Evolutionary conservation across 2,888 invertebrate species (phyloP).

Genomic region (Anarsia innoxiella): DNA sequence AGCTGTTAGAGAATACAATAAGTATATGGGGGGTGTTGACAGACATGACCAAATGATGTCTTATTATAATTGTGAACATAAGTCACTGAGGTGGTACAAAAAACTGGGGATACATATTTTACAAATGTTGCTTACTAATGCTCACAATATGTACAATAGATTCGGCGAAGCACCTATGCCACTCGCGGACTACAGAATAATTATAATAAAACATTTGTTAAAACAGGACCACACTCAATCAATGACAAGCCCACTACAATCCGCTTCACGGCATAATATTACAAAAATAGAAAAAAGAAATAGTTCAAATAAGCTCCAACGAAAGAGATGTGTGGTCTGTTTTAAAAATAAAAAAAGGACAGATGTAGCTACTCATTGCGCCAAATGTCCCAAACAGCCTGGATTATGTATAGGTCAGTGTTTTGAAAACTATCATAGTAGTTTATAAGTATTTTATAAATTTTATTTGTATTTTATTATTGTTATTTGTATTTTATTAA

Average conservation of each 20-base stretch:
- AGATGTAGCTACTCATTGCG: not conserved
- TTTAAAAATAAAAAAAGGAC: not conserved
- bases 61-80: slow-evolving; percentile 6
- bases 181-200: not conserved
- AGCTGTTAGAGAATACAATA: not conserved
- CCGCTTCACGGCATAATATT: not conserved
- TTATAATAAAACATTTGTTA: not conserved
- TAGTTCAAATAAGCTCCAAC: no score
- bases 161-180: slow-evolving; percentile 7
- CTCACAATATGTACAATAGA: slow-evolving; percentile 7
- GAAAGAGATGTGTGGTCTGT: not conserved
- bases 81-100: slow-evolving; percentile 9
- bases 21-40: not conserved
- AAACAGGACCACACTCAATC: no score
- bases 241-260: not conserved
- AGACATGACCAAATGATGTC: slow-evolving; percentile 7
- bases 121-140: not conserved
- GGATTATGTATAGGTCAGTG: not conserved
- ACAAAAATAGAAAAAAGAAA: no score
- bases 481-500: no score
- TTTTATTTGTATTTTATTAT: no score
- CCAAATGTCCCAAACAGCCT: not conserved
- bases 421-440: not conserved
- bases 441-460: no score
- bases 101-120: slow-evolving; percentile 4